phyloP scores from a whole-genome alignment of 2,113 vertebrate genomes.

The Okapia johnstoni region DNA sequence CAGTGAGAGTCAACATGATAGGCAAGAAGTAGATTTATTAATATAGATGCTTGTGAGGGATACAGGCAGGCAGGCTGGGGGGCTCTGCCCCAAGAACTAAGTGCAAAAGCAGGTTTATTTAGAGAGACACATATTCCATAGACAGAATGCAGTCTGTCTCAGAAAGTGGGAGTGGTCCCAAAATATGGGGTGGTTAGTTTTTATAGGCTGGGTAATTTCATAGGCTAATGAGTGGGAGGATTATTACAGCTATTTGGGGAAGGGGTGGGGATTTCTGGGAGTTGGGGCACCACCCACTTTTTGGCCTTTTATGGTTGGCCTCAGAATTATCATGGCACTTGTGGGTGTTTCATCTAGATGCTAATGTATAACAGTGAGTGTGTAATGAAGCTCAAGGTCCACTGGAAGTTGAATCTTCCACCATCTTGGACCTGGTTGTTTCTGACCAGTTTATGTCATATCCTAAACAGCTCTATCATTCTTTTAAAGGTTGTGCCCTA shows the following conservation, averaged over 20 bases:
- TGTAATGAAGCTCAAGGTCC: background rate
- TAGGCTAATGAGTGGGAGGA: background rate
- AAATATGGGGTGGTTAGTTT: background rate
- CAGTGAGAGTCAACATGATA: background rate
- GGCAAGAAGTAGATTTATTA: background rate
- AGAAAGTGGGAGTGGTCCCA: background rate
- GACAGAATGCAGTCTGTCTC: background rate
- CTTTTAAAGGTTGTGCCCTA: background rate
- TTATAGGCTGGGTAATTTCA: background rate
- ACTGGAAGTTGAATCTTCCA: background rate
- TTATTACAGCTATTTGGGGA: background rate
- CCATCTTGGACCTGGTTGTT: background rate
- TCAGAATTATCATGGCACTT: background rate
- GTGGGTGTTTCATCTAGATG: background rate
- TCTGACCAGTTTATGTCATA: background rate
- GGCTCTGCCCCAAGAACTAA: background rate
- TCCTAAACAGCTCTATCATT: background rate
- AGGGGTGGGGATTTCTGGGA: background rate
- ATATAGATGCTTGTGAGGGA: background rate
- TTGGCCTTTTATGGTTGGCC: background rate
- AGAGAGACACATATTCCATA: background rate
- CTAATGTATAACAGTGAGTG: background rate
- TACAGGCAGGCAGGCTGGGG: background rate
- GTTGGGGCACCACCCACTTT: background rate
- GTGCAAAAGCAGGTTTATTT: background rate